Base-by-base conservation (phyloP, 1,140 invertebrate species). In the Carposina sasakii region DNA sequence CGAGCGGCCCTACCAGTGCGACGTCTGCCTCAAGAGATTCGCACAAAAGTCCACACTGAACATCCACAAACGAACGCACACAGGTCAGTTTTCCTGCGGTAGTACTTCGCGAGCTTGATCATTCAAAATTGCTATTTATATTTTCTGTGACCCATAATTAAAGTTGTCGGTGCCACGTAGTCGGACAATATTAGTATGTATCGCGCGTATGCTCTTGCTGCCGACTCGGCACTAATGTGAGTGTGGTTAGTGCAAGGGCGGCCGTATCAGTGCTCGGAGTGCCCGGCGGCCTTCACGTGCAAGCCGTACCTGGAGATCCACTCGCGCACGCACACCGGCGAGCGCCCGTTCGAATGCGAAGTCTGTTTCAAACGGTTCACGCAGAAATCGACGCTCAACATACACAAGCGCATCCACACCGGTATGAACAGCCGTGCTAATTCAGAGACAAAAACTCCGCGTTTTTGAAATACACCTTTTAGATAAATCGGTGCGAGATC, bases 321-420 rank as follows among this genome's bases (percentile, higher is more conserved):
- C 79, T 91, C 91, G 87, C 86, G 92, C 69, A 92, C 91, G 44
- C 92, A 93, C 78, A 92, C 91, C 13, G 91, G 92, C 42, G 91
- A 92, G 75, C 76, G 88, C 36, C 92, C 92, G 2, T 93, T 91
- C 75, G 85, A 89, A 81, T 93, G 92, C 81, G 88, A 90, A 57
- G 74, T 89, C 47, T 90, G 89, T 71, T 85, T 88, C 55, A 91
- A 91, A 68, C 81, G 89, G 61, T 92, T 91, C 77, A 90, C 90
- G 20, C 90, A 91, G 71, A 91, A 91, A 81, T 91, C 90, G 44
- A 91, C 90, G 59, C 78, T 92, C 54, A 90, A 93, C 85, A 93
- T 93, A 61, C 93, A 94, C 85, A 93, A 93, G 77, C 86, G 92
- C 48, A 91, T 92, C 47, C 92, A 94, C 75, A 92, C 91, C 30